These are phyloP conservation scores for Eubasilissa splendida DNA, from an alignment of 2,888 invertebrate genomes.

Conservation along the genomic window DNA sequence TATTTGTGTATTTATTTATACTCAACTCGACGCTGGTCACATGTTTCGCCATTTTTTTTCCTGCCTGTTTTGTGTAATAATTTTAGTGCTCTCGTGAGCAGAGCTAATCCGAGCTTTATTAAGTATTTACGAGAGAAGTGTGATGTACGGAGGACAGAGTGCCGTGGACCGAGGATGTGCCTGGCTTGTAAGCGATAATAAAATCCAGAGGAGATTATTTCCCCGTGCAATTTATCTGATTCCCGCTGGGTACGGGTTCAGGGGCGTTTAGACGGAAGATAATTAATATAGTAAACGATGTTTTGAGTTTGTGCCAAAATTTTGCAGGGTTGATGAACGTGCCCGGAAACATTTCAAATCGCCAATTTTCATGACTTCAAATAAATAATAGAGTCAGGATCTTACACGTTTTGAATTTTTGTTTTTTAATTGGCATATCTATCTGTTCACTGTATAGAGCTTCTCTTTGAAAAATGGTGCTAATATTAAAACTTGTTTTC, in stretches of 20 bases:
- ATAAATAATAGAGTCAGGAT: no score
- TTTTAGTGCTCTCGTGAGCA: background rate
- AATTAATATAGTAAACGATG: slow-evolving; percentile 28
- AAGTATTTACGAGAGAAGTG: slow-evolving; percentile 16
- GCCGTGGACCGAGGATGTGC: background rate
- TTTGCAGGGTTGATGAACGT: background rate
- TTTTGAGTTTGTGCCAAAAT: slow-evolving; percentile 10
- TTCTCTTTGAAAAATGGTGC: no score
- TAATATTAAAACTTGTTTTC: no score
- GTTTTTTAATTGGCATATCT: background rate
- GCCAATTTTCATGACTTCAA: no score
- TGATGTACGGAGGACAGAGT: background rate
- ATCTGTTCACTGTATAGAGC: no score
- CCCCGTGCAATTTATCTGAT: background rate
- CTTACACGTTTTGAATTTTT: background rate
- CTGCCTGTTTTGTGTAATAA: background rate
- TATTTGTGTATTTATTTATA: no score
- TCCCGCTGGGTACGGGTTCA: background rate
- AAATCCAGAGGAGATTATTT: slow-evolving; percentile 13
- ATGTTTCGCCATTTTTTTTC: background rate
- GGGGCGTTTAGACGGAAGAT: slow-evolving; percentile 10
- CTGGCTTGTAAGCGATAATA: slow-evolving; percentile 15
- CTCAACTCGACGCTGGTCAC: background rate
- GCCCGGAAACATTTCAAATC: no score
- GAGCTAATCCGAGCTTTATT: slow-evolving; percentile 22